Evolutionary conservation across 2,888 invertebrate genomes (phyloP).

Genomic region (Leptothorax acervorum): DNA sequence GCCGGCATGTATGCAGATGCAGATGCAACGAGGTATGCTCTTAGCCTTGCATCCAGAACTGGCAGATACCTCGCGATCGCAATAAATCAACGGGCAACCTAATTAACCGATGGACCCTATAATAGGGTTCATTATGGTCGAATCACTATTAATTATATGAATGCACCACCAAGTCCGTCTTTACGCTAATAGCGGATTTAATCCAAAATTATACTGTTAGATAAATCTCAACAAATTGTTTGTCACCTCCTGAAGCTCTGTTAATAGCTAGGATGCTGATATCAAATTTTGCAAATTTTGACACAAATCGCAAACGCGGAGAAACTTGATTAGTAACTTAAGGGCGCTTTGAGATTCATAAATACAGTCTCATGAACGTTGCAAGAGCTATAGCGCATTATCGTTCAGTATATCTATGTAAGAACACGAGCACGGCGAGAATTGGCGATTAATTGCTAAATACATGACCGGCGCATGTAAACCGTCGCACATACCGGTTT

Average conservation of each 20-base stretch:
- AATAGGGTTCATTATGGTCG: constrained; percentile 81
- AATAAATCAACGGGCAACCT: constrained; percentile 82
- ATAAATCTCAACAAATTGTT: constrained; percentile 1
- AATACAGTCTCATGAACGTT: neutral
- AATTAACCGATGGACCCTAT: constrained; percentile 81
- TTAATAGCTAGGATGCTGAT: neutral
- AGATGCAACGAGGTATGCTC: constrained; percentile 47
- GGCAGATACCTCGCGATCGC: constrained; percentile 71
- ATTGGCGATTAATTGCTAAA: constrained; percentile 40
- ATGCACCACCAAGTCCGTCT: constrained; percentile 58
- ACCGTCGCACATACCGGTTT: constrained; percentile 28
- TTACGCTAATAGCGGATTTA: constrained; percentile 5
- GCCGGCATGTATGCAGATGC: constrained; percentile 25
- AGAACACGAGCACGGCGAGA: constrained; percentile 13
- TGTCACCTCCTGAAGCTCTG: neutral
- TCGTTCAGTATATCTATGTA: constrained; percentile 15
- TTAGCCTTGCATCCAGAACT: constrained; percentile 26
- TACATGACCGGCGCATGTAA: constrained; percentile 13
- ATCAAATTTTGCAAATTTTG: neutral
- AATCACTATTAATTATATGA: constrained; percentile 80
- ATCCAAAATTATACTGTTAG: constrained; percentile 14
- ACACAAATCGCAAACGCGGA: neutral
- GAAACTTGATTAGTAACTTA: neutral
- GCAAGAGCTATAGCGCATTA: neutral
- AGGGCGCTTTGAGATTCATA: neutral